Evolutionary conservation across 2,888 invertebrate genomes (phyloP), one percentile per base, ranked within the genome.

Genomic region (Tribolium freemani): DNA sequence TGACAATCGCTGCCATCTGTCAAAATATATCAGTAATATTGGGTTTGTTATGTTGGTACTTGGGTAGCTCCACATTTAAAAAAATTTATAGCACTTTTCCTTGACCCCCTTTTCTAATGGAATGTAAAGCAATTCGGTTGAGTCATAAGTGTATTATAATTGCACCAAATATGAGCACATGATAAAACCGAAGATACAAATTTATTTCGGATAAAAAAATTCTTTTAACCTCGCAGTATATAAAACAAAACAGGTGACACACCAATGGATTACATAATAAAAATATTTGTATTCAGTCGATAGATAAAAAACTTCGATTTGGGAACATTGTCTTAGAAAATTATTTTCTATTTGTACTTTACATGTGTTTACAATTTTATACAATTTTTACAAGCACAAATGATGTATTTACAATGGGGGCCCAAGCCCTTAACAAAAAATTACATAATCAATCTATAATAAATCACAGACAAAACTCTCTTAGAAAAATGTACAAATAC

Each of bases 321-420:
- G 50, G 69, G 48, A 69, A 69, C 56, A 69, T 54, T 67, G 58
- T 58, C 57, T 58, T 69, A 58, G 50, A 69, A 60, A 69, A 63
- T 69, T 69, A 69, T 26, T 21, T 69, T 60, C 69, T 69, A 69
- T 67, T 67, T 67, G 67, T 67, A 67, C 67, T 57, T 67, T 67
- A 67, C 67, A 67, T 67, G 66, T 66, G 67, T 67, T 60, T 60
- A 63, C 63, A 63, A 16, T 51, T 48, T 67, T 67, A 57, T 67
- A 67, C 67, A 67, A 53, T 67, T 67, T 67, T 67, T 67, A 67
- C 67, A 67, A 57, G 56, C 57, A 57, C 56, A 57, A 57, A 67
- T 56, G 30, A 54, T 57, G 31, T 67, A 67, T 64, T 64, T 67
- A 67, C 67, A 67, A 13, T 20, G 48, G 56, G 56, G 57, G 46